Base-by-base conservation (phyloP, 2,113 vertebrate genomes). In the Echinops telfairi region DNA sequence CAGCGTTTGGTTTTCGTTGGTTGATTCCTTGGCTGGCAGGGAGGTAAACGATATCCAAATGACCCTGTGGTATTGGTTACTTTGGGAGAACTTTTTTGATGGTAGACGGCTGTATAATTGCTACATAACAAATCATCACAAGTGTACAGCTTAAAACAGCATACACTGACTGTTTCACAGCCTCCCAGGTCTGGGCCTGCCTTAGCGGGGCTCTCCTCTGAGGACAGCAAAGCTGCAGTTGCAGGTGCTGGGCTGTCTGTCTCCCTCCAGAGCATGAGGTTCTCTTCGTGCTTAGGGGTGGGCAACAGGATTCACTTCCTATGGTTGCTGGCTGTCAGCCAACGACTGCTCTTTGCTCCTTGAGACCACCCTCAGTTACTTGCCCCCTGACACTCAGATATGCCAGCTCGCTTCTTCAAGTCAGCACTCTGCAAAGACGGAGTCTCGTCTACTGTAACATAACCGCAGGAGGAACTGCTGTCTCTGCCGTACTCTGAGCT, bases 31-130 rank as follows among this genome's bases (percentile, higher is more conserved):
- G 40, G 33, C 38, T 88, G 80, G 83, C 57, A 95, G 38, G 43
- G 33, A 9, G 19, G 8, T 73, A 80, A 36, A 47, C 15, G 23
- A n/a, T 91, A 75, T 91, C 29, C 43, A 76, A 43, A 88, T 95
- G 89, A 83, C 14, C 66, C 71, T 89, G 23, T 75, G 87, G 85
- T 23, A 66, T 75, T 93, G 29, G 20, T 77, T 93, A 81, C 25
- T 83, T 91, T 83, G 47, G 53, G 31, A 92, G 68, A 94, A 68
- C 82, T 60, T 95, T 95, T 84, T 47, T 93, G 64, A 8, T 89
- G 80, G n/a, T 91, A 89, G 75, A 62, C 47, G 86, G 62, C 85
- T 94, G 3, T 81, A 60, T 78, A 88, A 64, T 23, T 60, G 19
- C 19, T 3, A 62, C 60, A 62, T 83, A 88, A 92, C 75, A 80